Percentiles rank a stretch among this genome's conserved stretches.
Conservation (phyloP, 2,797 vertebrate genomes). For the Danionella dracula region DNA sequence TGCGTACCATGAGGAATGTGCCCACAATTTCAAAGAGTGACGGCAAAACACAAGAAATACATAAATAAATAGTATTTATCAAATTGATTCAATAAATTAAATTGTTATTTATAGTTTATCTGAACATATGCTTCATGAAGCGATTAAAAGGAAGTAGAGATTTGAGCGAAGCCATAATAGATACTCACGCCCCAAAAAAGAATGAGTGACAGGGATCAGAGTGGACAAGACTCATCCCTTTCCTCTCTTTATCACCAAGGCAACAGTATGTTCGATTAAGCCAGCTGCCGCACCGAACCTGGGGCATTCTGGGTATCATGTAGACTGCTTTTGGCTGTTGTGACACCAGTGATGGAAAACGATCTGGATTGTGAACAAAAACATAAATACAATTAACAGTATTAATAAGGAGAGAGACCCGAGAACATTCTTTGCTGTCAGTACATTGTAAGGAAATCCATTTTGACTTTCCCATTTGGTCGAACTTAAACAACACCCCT, state of each 20-base stretch:
- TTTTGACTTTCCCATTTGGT: conserved; percentile 79
- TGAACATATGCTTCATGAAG: conserved; percentile 59
- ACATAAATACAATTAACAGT: conserved; percentile 9
- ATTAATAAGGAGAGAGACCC: conserved; percentile 30
- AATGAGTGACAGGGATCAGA: conserved; percentile 58
- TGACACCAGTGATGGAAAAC: conserved; percentile 53
- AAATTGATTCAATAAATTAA: conserved; percentile 52
- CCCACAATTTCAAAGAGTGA: conserved; percentile 56
- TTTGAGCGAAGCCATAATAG: conserved; percentile 87
- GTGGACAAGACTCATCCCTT: conserved; percentile 59
- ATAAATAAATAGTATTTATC: conserved; percentile 55
- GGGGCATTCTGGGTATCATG: conserved; percentile 56
- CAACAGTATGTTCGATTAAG: conserved; percentile 51
- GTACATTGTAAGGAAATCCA: conserved; percentile 84
- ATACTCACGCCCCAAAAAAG: conserved; percentile 56
- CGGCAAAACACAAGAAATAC: conserved; percentile 54
- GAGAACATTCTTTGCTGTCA: conserved; percentile 81
- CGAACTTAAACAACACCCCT: conserved; percentile 57
- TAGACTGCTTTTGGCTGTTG: conserved; percentile 60
- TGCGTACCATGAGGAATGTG: conserved; percentile 60
- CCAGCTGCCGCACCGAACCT: conserved; percentile 54
- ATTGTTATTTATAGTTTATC: conserved; percentile 50
- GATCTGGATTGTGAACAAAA: conserved; percentile 55
- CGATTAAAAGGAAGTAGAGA: conserved; percentile 58
- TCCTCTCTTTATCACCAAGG: conserved; percentile 64